A percentile compares a stretch with the other conserved stretches of the same genome.
These are phyloP conservation scores for Nephila pilipes DNA, from an alignment of 1,140 invertebrate genomes.

Conservation along the genomic window DNA sequence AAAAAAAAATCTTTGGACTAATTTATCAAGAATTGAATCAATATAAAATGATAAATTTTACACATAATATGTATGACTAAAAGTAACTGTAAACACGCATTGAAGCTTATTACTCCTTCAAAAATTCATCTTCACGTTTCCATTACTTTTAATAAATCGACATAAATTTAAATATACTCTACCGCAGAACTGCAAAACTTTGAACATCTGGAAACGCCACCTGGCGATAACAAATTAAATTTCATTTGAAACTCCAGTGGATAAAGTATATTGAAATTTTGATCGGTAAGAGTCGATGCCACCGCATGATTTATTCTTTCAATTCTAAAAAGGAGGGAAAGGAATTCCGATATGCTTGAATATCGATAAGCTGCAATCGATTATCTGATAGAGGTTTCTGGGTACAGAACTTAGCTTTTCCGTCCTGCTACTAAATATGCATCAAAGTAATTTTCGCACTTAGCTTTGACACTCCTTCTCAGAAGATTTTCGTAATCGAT, in stretches of 20 bases:
- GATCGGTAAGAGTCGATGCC: background rate
- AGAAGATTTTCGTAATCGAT: background rate
- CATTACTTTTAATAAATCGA: no score
- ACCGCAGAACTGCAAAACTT: background rate
- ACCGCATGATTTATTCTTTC: constrained; percentile 16
- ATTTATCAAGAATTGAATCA: no score
- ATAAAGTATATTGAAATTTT: constrained; percentile 19
- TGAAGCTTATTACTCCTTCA: background rate
- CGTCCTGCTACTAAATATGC: no score
- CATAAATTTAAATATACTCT: no score
- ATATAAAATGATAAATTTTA: no score
- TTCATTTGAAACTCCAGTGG: background rate
- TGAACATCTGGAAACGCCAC: background rate
- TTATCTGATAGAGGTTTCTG: background rate
- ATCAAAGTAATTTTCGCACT: background rate
- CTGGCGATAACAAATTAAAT: background rate
- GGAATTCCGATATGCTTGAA: constrained; percentile 41
- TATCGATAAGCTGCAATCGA: background rate
- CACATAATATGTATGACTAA: no score
- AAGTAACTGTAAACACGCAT: no score
- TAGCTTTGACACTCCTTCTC: background rate
- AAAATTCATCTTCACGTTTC: no score
- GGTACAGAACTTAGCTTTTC: background rate
- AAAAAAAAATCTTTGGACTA: no score
- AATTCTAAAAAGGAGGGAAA: background rate